Percentiles rank a stretch among this genome's conserved stretches.
Conservation (phyloP, 2,113 vertebrate species). For the Varanus komodoensis region DNA sequence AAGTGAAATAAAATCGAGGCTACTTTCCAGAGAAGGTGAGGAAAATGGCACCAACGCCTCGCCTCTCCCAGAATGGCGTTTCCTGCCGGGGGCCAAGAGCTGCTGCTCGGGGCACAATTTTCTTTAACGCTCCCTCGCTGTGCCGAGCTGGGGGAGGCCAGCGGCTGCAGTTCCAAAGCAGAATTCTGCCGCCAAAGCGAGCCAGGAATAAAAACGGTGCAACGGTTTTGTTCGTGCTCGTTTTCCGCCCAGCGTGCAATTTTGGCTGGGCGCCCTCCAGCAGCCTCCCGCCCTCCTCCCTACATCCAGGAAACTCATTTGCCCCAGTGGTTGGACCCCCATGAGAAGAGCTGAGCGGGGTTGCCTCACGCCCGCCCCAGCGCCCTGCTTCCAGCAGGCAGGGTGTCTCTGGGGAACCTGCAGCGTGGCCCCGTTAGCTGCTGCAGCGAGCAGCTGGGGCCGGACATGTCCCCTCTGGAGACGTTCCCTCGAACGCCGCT, state of each 20-base stretch:
- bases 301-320: not conserved
- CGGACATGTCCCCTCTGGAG: too few relatives aligned
- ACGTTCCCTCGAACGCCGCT: too few relatives aligned
- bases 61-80: not conserved
- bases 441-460: too few relatives aligned
- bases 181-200: not conserved
- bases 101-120: not conserved
- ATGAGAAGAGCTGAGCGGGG: not conserved
- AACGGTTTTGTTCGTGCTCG: not conserved
- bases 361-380: not conserved
- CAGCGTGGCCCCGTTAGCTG: too few relatives aligned
- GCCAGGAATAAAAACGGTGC: not conserved
- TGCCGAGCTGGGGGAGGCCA: not conserved
- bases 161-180: not conserved
- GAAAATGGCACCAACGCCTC: not conserved
- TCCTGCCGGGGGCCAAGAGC: not conserved
- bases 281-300: not conserved
- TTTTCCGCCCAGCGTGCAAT: not conserved
- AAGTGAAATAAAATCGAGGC: slow-evolving; percentile 5
- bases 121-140: not conserved
- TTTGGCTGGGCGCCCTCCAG: not conserved
- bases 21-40: not conserved
- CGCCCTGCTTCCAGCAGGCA: too few relatives aligned
- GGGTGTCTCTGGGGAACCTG: too few relatives aligned
- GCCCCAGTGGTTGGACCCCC: too few relatives aligned